Base-by-base conservation (phyloP, 2,888 invertebrate species). In the Melangyna quadrimaculata region DNA sequence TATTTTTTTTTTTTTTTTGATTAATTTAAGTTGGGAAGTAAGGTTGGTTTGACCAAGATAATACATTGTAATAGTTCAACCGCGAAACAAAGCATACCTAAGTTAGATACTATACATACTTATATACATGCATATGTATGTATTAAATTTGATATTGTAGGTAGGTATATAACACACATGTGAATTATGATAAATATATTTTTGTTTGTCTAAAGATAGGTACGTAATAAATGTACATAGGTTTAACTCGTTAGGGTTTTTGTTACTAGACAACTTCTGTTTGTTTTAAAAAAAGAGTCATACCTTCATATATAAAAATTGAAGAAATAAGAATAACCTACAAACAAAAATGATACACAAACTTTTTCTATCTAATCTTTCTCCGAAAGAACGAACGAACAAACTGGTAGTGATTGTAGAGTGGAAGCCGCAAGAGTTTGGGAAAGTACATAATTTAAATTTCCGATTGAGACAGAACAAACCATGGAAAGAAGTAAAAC, bases 171-270 rank as follows among this genome's bases (percentile, higher is more conserved):
- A 72, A 72, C 71, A 45, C 75, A 69, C 74, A 79, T 71, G 84
- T 84, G 84, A 80, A 80, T 75, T 74, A 79, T 79, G 79, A 75
- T 79, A 71, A 53, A 71, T 59, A 65, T 69, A 37, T 57, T 35
- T 53, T 78, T 37, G 12, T 24, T 65, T 45, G 19, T 43, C 40
- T 17, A 43, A 43, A 24, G 37, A 1, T 37, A 7, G 1, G 1
- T 37, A 9, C 40, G 29, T n/a, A 35, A 61, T 22, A 10, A 12
- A 61, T n/a, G 5, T 35, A n/a, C 22, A 32, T 43, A n/a, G n/a
- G n/a, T n/a, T 17, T 22, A 27, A 67, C 67, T 51, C 35, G 51
- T 65, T 71, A 61, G 24, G 19, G 51, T 45, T 45, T 19, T 35
- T 55, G n/a, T 59, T 35, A 63, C 78, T 69, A 27, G 32, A 65